Percentiles rank a stretch among this genome's conserved stretches.
Evolutionary conservation across 2,113 vertebrate species (phyloP).

Genomic region (Proteles cristata): DNA sequence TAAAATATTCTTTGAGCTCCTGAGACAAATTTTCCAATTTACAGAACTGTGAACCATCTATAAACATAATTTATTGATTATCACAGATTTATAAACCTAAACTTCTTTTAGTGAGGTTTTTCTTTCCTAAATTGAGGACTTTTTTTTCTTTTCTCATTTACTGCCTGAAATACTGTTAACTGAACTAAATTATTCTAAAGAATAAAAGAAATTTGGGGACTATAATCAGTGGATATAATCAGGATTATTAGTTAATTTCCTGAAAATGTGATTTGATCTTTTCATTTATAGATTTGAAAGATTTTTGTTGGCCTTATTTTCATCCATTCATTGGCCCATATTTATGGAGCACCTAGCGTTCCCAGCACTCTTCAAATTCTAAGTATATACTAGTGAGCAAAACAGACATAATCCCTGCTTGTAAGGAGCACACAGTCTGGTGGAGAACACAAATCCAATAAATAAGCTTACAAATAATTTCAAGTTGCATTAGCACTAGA

Average conservation of each 20-base stretch:
- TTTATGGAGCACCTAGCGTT: neutral
- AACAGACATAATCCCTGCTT: neutral
- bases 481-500: neutral
- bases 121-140: conserved; percentile 25
- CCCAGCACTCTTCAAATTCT: neutral
- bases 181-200: neutral
- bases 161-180: conserved; percentile 31
- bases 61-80: conserved; percentile 9
- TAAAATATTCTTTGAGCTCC: conserved; percentile 20
- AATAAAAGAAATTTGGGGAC: neutral
- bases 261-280: conserved; percentile 24
- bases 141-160: neutral
- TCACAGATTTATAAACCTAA: conserved; percentile 34
- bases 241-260: conserved; percentile 26
- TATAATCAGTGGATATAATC: neutral
- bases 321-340: neutral
- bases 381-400: neutral
- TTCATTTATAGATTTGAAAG: conserved; percentile 24
- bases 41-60: neutral
- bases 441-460: neutral
- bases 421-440: neutral
- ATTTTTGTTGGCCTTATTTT: neutral
- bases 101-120: neutral
- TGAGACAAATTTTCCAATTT: conserved; percentile 9
- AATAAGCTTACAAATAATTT: neutral